Conservation (phyloP, 1,140 invertebrate genomes). For the Temnothorax longispinosus region DNA sequence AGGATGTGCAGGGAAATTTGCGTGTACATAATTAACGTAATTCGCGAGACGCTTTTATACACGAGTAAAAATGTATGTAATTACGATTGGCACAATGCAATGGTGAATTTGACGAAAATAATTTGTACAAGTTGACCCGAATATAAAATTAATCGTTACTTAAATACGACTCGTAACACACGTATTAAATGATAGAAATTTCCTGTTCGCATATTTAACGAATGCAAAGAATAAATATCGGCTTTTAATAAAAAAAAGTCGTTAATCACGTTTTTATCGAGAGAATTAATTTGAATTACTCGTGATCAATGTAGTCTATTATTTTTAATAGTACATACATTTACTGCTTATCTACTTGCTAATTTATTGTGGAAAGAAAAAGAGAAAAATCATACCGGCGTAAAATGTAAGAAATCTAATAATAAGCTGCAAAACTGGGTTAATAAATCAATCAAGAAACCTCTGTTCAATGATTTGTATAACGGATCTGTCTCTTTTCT, state of each 20-base stretch:
- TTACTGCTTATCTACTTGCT: not conserved
- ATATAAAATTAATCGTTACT: conserved; percentile 31
- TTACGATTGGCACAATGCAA: not conserved
- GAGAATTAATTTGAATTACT: not conserved
- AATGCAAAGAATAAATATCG: not conserved
- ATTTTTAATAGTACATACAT: not conserved
- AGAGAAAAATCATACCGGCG: not conserved
- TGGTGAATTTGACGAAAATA: conserved; percentile 27
- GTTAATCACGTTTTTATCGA: not conserved
- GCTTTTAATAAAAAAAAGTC: not conserved
- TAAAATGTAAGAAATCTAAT: not conserved
- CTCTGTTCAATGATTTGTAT: not conserved
- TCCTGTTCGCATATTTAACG: not conserved
- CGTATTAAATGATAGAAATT: not conserved
- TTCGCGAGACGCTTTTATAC: conserved; percentile 16
- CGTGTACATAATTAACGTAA: conserved; percentile 27
- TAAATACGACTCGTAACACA: not conserved
- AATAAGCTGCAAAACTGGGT: not conserved
- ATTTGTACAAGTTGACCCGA: conserved; percentile 21
- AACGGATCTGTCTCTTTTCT: not conserved
- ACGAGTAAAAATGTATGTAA: not conserved
- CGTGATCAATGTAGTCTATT: not conserved
- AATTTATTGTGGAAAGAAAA: too few species aligned
- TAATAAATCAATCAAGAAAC: not conserved
- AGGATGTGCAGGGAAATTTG: conserved; percentile 17